Conservation (phyloP, 2,113 vertebrate species). For the Microcebus tavaratra region DNA sequence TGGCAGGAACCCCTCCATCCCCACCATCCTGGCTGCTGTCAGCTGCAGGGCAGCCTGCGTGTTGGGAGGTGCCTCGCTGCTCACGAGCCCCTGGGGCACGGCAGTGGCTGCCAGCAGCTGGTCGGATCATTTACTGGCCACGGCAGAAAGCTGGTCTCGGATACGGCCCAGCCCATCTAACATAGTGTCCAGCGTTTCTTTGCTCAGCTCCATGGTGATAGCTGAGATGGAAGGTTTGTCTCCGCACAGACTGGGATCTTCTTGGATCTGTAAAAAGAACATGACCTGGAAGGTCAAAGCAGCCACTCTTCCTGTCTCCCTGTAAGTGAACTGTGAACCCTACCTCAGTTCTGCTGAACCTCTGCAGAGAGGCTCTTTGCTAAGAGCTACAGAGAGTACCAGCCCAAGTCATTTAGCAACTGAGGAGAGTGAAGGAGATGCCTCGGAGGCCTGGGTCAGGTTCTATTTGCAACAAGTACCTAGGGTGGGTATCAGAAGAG, state of each 20-base stretch:
- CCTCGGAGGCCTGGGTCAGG: background rate
- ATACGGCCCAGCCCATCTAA: slow-evolving; percentile 95
- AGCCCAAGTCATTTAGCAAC: background rate
- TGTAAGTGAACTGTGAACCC: accelerated
- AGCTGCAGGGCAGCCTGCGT: accelerated
- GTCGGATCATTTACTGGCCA: slow-evolving; percentile 89
- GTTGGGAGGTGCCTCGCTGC: accelerated
- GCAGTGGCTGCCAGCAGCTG: background rate
- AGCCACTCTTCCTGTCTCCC: background rate
- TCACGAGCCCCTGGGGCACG: background rate
- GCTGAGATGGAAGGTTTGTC: slow-evolving; percentile 84
- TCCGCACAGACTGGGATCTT: slow-evolving; percentile 83
- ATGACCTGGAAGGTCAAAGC: background rate
- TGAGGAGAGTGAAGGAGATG: background rate
- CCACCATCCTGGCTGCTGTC: background rate
- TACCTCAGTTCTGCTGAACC: background rate
- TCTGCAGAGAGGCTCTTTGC: background rate
- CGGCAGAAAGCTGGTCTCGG: slow-evolving; percentile 91
- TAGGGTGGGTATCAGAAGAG: accelerated
- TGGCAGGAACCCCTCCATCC: background rate
- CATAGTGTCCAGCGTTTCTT: slow-evolving; percentile 96
- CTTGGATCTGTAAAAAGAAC: slow-evolving; percentile 89
- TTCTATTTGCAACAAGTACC: background rate
- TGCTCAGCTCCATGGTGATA: slow-evolving; percentile 94
- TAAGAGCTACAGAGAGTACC: accelerated